Conservation (phyloP, 2,797 vertebrate genomes). For the Micromesistius poutassou region DNA sequence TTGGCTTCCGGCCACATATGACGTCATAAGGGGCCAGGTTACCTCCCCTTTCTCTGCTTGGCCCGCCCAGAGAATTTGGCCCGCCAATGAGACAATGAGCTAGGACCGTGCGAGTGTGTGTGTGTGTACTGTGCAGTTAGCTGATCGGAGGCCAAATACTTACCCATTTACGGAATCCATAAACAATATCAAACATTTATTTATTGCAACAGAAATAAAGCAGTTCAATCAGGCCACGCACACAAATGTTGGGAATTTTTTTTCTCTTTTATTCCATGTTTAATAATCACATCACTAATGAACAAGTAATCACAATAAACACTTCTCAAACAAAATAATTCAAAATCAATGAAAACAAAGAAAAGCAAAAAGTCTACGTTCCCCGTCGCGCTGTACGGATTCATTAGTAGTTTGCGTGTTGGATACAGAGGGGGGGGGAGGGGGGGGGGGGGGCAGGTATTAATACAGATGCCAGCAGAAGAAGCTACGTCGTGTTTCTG, state of each 20-base stretch:
- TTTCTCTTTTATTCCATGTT: constrained; percentile 74
- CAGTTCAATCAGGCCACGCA: not conserved
- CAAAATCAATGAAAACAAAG: constrained; percentile 60
- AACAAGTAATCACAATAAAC: constrained; percentile 81
- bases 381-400: constrained; percentile 49
- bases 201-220: not conserved
- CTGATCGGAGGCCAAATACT: not conserved
- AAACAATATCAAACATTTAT: not conserved
- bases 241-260: constrained; percentile 32
- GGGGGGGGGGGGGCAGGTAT: constrained; percentile 36
- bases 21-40: no score
- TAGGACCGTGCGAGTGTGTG: no score
- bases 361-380: constrained; percentile 51
- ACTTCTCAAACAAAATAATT: constrained; percentile 68
- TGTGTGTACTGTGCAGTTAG: no score
- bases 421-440: constrained; percentile 30
- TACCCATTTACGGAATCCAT: not conserved
- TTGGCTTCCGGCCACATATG: no score
- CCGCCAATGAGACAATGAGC: no score
- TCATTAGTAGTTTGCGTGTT: constrained; percentile 51
- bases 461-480: constrained; percentile 46
- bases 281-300: constrained; percentile 82
- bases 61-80: no score
- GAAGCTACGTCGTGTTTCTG: constrained; percentile 39
- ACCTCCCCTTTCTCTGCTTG: no score